Evolutionary conservation across 1,140 invertebrate genomes (phyloP).

Genomic region (Plutomurus gul): DNA sequence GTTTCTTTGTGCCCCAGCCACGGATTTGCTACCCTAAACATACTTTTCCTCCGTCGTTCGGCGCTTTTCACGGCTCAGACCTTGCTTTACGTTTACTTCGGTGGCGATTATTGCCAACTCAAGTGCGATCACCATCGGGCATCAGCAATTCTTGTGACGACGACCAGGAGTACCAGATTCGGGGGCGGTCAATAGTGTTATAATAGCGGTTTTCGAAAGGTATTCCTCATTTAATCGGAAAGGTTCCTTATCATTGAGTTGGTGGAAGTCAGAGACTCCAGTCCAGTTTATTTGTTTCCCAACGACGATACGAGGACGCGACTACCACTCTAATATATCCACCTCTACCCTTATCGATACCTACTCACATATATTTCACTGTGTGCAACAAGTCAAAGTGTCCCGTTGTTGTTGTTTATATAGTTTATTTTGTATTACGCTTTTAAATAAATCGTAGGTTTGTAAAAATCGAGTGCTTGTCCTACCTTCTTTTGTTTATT

Average conservation of each 20-base stretch:
- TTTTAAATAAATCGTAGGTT: constrained; percentile 1
- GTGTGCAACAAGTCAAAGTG: constrained; percentile 19
- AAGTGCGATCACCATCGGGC: constrained; percentile 40
- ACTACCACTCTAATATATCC: too few relatives aligned
- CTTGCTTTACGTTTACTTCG: constrained; percentile 27
- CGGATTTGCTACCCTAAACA: neutral
- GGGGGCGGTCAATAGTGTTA: constrained; percentile 39
- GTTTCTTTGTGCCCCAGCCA: constrained; percentile 11
- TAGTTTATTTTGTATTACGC: constrained; percentile 27
- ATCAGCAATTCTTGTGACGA: constrained; percentile 18
- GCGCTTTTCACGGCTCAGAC: neutral
- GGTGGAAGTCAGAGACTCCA: neutral
- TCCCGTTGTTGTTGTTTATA: constrained; percentile 20
- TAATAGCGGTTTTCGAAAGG: constrained; percentile 42
- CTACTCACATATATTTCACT: neutral
- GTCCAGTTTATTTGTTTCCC: neutral
- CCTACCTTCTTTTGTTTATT: constrained; percentile 25
- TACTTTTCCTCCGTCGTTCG: neutral
- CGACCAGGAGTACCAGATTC: constrained; percentile 33
- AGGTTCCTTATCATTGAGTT: constrained; percentile 6
- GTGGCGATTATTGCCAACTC: constrained; percentile 43
- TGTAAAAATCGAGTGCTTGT: constrained; percentile 1
- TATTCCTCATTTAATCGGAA: constrained; percentile 10
- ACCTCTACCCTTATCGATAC: too few relatives aligned
- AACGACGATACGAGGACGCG: neutral